These are phyloP conservation scores for Apogon talboti DNA, from an alignment of 2,797 vertebrate genomes.

Conservation along the genomic window DNA sequence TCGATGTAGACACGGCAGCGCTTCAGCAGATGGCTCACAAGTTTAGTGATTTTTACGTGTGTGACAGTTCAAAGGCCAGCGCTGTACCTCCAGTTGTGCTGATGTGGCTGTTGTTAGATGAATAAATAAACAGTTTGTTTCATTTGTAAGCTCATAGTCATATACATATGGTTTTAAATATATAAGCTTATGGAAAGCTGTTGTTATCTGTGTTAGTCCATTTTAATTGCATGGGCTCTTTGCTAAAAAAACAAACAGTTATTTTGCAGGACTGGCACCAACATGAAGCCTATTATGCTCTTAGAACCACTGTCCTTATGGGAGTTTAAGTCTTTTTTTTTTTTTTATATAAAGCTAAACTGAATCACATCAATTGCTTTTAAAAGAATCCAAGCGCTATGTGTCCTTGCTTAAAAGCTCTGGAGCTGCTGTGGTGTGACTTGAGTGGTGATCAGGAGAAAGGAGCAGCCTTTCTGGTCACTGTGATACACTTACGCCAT, in stretches of 20 bases:
- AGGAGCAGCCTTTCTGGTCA: conserved; percentile 11
- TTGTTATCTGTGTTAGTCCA: conserved; percentile 5
- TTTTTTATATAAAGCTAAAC: conserved; percentile 25
- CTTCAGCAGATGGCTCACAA: conserved; percentile 59
- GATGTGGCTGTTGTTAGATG: conserved; percentile 23
- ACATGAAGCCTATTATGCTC: neutral
- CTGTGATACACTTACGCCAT: conserved; percentile 19
- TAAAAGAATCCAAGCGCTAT: conserved; percentile 16
- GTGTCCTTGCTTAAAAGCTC: conserved; percentile 22
- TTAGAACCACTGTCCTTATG: conserved; percentile 19
- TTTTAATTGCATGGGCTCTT: conserved; percentile 12
- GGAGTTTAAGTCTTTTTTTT: conserved; percentile 8
- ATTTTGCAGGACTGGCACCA: conserved; percentile 22
- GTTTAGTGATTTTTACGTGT: conserved; percentile 27
- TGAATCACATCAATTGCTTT: conserved; percentile 8
- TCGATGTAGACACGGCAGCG: neutral
- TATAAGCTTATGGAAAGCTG: conserved; percentile 10
- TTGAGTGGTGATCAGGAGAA: conserved; percentile 18
- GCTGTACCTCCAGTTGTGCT: conserved; percentile 9
- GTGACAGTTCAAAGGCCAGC: conserved; percentile 37
- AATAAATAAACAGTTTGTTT: conserved; percentile 11
- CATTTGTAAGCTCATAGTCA: conserved; percentile 2
- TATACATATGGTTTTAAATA: too few relatives aligned
- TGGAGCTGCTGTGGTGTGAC: conserved; percentile 10
- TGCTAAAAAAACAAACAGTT: conserved; percentile 10